Evolutionary conservation across 2,113 vertebrate genomes (phyloP).

Genomic region (Zosterops borbonicus): DNA sequence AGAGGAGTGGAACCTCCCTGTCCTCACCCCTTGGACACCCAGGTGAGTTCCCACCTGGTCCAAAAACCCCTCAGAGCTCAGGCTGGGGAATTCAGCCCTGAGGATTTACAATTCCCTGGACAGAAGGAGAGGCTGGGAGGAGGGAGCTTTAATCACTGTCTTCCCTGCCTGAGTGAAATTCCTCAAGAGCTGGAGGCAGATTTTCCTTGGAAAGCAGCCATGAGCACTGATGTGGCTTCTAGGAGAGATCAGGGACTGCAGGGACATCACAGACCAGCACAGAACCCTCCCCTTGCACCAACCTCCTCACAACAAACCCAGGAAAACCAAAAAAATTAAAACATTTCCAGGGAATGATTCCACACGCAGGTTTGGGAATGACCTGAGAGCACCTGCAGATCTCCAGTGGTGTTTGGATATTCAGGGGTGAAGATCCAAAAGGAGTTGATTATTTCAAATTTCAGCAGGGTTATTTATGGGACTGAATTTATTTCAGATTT

Average conservation of each 20-base stretch:
- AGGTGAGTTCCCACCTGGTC: background rate
- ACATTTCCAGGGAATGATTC: background rate
- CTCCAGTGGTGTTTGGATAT: background rate
- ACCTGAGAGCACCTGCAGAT: background rate
- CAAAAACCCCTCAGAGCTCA: background rate
- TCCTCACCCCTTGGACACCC: background rate
- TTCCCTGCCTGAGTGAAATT: no score
- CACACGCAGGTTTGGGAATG: background rate
- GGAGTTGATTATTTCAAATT: background rate
- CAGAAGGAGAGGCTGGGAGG: background rate
- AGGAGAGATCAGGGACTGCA: background rate
- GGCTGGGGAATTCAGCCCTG: background rate
- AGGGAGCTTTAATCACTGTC: background rate
- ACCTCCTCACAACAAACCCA: background rate
- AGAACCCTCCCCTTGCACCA: background rate
- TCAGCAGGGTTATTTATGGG: background rate
- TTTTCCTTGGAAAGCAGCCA: slow-evolving; percentile 29
- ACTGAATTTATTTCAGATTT: background rate
- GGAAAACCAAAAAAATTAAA: background rate
- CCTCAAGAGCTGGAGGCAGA: slow-evolving; percentile 10
- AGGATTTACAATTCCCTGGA: background rate
- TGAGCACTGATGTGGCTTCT: background rate
- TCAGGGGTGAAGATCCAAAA: background rate
- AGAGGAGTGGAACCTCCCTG: background rate
- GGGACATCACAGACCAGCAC: background rate